Percentiles rank a stretch among this genome's conserved stretches.
Conservation (phyloP, 2,888 invertebrate genomes). For the Cataglyphis albicans region DNA sequence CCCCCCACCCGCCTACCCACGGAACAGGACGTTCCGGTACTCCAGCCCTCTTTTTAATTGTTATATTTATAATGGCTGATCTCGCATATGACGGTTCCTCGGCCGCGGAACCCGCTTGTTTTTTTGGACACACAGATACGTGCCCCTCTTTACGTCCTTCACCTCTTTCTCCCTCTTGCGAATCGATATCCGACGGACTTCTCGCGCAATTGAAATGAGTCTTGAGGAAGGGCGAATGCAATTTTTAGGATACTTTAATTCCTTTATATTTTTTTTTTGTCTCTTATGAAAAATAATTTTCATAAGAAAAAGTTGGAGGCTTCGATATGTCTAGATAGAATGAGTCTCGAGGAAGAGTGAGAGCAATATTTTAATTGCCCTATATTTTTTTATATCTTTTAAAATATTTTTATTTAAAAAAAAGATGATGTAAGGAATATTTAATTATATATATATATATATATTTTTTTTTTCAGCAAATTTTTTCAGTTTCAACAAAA, state of each 20-base stretch:
- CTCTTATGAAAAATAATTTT: not conserved
- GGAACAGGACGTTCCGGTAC: slow-evolving; percentile 58
- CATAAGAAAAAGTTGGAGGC: not conserved
- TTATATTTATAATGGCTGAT: slow-evolving; percentile 74
- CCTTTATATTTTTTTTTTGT: not conserved
- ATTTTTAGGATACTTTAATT: not conserved
- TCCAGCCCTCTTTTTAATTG: slow-evolving; percentile 70
- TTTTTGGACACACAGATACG: slow-evolving; percentile 60
- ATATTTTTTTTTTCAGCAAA: no score
- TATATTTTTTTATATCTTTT: no score
- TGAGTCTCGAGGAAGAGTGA: no score
- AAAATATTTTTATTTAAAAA: no score
- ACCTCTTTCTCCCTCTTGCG: slow-evolving; percentile 33
- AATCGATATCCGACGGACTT: slow-evolving; percentile 76
- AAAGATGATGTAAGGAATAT: not conserved
- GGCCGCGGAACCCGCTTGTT: slow-evolving; percentile 55
- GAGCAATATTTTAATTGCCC: no score
- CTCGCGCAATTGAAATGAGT: slow-evolving; percentile 42
- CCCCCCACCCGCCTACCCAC: slow-evolving; percentile 21
- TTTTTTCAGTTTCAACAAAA: not conserved
- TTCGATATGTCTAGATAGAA: not conserved
- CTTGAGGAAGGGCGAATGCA: not conserved
- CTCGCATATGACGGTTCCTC: slow-evolving; percentile 51
- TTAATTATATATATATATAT: not conserved
- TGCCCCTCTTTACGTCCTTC: slow-evolving; percentile 70